Base-by-base conservation (phyloP, 2,797 vertebrate species). In the Tamandua tetradactyla region DNA sequence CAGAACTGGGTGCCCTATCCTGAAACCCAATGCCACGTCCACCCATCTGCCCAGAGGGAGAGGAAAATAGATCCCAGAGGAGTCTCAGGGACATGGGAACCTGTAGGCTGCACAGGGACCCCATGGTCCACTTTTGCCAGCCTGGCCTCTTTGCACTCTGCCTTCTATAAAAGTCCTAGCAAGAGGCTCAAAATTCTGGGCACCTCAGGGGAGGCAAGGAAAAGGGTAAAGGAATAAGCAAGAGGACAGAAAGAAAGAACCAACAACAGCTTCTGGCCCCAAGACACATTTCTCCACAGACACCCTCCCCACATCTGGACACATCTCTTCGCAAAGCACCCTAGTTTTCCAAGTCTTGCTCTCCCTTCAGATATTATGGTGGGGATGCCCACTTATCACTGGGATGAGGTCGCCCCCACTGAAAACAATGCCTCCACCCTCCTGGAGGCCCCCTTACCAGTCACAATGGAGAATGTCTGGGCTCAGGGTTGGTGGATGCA, bases 401-500 rank as follows among this genome's bases (percentile, higher is more conserved):
- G 57, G 61, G 76, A 82, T 44, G 71, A 91, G 90, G 62, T 2
- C 6, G 78, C 18, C 42, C 10, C 61, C 49, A 37, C 37, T n/a
- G n/a, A n/a, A n/a, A n/a, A n/a, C n/a, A n/a, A n/a, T n/a, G n/a
- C n/a, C n/a, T n/a, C n/a, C n/a, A n/a, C 93, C 94, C 97, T 81
- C 69, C 86, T 17, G 71, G 96, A 93, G 96, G 92, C 97, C 96
- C 98, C 98, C 99, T 99, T 99, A 99, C 99, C 99, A 9, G 98
- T 98, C 98, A 99, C 98, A 98, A 99, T 99, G 94, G 99, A 98
- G 98, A 99, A 99, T 98, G 99, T 99, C 99, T 99, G 99, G 76
- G 98, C 98, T 99, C 99, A 89, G 99, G 99, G 98, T 99, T 99
- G 98, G 98, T 98, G 98, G 99, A 99, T 97, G 99, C 99, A 98